Base-by-base conservation (phyloP, 2,797 vertebrate genomes). In the Vireo griseus region DNA sequence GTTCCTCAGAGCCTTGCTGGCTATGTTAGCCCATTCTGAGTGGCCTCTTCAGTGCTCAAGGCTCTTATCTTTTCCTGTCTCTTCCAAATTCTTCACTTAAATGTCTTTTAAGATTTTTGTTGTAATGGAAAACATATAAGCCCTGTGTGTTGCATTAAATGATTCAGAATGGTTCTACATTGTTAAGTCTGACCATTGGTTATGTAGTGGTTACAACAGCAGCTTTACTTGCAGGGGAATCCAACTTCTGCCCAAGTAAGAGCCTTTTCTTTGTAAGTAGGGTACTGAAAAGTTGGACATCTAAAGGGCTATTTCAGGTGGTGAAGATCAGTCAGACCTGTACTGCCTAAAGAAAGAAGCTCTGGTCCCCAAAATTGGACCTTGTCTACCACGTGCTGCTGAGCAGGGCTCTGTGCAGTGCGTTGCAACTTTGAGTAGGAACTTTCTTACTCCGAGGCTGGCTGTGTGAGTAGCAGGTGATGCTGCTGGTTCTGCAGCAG, bases 401-500 rank as follows among this genome's bases (percentile, higher is more conserved):
- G 39, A 44, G 67, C 51, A 58, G 74, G 17, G 20, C 8, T 21
- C 58, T 88, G 37, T 54, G 58, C 29, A 16, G n/a, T 25, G 37
- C 50, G 6, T 20, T 77, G 57, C 29, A 42, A 0, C 45, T 63
- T 25, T 17, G 26, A 28, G 37, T 22, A n/a, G 65, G 24, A 42
- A 8, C 35, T 68, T 15, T 13, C 7, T 73, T 22, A 13, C 17
- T 51, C 51, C 22, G 18, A 16, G 52, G 15, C 11, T 29, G 28
- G 33, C 13, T 69, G 10, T 44, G 29, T 51, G 25, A 17, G 2
- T 35, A 19, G 15, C 0, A 0, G 20, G 20, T 40, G 14, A 16
- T 19, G 68, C 22, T 55, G 12, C 24, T 25, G 7, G 42, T 40
- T 75, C 24, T 65, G 40, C 31, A 47, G 25, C 50, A 63, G 40